Base-by-base conservation (phyloP, 2,113 vertebrate genomes). In the Drymodes brunneopygia region DNA sequence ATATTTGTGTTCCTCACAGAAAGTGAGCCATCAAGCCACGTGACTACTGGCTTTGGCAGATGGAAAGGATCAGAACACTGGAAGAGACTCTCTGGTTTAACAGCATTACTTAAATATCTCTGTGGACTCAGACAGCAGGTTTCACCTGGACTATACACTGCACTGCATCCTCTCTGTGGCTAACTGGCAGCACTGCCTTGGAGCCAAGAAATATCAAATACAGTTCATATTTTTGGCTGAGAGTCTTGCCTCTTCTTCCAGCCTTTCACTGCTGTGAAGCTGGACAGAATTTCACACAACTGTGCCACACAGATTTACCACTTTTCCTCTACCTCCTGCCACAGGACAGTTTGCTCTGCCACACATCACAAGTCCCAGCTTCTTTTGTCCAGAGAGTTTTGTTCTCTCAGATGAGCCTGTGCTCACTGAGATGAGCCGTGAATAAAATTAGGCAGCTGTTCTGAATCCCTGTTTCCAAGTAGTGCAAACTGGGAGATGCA, bases 71-170 rank as follows among this genome's bases (percentile, higher is more conserved):
- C 42, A n/a, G 29, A 62, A 19, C 24, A 36, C 28, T 38, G 21
- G 23, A 85, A 62, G 15, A 92, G 7, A 28, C 10, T 84, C n/a
- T 73, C 7, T 3, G 22, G 33, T 69, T 80, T 81, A 84, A 83
- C 28, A 73, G n/a, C 0, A 0, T 51, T 77, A 36, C 9, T 40
- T 74, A 29, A 69, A 35, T 47, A 27, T 8, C 45, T 48, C 48
- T 31, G 4, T 54, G 27, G 45, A 53, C 22, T 69, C 56, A 44
- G n/a, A 54, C 5, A 74, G 16, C 60, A 81, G 53, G 23, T 56
- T 81, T 89, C 62, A 71, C 28, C 47, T 60, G 64, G 24, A 27
- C 8, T 58, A 16, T 12, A 9, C 22, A 23, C 45, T 74, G 35
- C 12, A 54, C 47, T 73, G 44, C 31, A 36, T 62, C 38, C 65